phyloP scores from a whole-genome alignment of 2,888 invertebrate genomes.

The Monochamus alternatus region DNA sequence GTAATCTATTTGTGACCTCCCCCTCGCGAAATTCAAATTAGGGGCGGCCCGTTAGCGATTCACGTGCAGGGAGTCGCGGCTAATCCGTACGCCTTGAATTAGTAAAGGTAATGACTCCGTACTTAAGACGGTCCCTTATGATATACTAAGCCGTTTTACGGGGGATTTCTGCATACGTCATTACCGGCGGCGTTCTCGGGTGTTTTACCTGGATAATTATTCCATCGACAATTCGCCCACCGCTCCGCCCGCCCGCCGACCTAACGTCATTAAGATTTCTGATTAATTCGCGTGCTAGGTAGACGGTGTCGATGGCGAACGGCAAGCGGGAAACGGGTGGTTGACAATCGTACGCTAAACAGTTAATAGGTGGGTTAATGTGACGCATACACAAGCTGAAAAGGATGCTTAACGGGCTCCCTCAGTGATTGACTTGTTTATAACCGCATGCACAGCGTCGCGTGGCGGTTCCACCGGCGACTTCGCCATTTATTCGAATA shows the following conservation, averaged over 20 bases:
- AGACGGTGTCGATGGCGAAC: not conserved
- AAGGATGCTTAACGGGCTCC: no score
- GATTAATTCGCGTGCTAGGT: not conserved
- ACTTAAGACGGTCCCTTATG: conserved; percentile 58
- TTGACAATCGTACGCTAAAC: not conserved
- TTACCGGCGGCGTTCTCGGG: conserved; percentile 40
- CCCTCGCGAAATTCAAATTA: conserved; percentile 50
- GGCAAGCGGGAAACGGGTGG: not conserved
- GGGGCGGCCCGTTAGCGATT: conserved; percentile 47
- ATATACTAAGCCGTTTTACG: conserved; percentile 58
- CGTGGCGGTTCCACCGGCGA: no score
- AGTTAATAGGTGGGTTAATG: no score
- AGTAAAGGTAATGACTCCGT: conserved; percentile 56
- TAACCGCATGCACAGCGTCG: no score
- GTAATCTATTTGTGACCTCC: conserved; percentile 42
- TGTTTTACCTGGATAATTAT: conserved; percentile 34
- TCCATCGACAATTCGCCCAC: conserved; percentile 20
- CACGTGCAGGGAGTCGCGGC: conserved; percentile 38
- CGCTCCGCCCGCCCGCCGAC: conserved; percentile 1
- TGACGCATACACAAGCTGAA: no score
- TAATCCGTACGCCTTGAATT: conserved; percentile 53
- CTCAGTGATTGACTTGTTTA: no score
- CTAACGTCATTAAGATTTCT: conserved; percentile 12
- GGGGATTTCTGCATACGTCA: conserved; percentile 47
- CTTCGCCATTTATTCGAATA: no score